Percentiles rank a stretch among this genome's conserved stretches.
phyloP scores from a whole-genome alignment of 2,797 vertebrate genomes.

The Chelon labrosus region DNA sequence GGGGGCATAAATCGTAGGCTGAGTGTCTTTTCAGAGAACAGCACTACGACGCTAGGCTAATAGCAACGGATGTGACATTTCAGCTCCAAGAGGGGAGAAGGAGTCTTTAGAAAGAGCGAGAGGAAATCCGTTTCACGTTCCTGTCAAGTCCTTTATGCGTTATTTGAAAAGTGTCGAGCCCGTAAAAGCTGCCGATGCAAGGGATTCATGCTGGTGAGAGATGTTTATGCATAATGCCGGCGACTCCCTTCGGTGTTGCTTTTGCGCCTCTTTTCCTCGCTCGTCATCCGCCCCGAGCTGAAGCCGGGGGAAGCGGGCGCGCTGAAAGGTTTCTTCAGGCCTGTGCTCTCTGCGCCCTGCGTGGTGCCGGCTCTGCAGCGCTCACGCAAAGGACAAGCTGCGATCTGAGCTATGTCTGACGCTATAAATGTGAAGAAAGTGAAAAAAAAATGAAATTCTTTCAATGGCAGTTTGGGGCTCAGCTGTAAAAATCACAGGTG shows the following conservation, averaged over 20 bases:
- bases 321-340: conserved; percentile 51
- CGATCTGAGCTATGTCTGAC: conserved; percentile 38
- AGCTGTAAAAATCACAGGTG: conserved; percentile 34
- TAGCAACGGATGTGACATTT: conserved; percentile 76
- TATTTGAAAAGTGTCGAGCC: conserved; percentile 48
- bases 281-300: conserved; percentile 45
- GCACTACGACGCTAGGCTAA: conserved; percentile 63
- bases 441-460: background rate
- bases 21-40: conserved; percentile 65
- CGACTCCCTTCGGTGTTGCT: conserved; percentile 51
- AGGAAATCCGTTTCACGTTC: conserved; percentile 71
- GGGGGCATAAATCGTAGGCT: conserved; percentile 67
- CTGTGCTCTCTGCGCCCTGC: conserved; percentile 43
- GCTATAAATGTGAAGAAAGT: conserved; percentile 14
- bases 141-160: conserved; percentile 59
- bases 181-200: conserved; percentile 47
- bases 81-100: conserved; percentile 30
- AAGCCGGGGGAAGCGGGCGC: conserved; percentile 19
- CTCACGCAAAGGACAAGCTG: conserved; percentile 48
- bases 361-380: conserved; percentile 49
- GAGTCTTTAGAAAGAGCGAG: conserved; percentile 55
- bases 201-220: conserved; percentile 46
- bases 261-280: conserved; percentile 25
- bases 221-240: conserved; percentile 52
- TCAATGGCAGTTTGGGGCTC: conserved; percentile 21